Evolutionary conservation across 2,113 vertebrate species (phyloP).

Genomic region (Malurus cyaneus): DNA sequence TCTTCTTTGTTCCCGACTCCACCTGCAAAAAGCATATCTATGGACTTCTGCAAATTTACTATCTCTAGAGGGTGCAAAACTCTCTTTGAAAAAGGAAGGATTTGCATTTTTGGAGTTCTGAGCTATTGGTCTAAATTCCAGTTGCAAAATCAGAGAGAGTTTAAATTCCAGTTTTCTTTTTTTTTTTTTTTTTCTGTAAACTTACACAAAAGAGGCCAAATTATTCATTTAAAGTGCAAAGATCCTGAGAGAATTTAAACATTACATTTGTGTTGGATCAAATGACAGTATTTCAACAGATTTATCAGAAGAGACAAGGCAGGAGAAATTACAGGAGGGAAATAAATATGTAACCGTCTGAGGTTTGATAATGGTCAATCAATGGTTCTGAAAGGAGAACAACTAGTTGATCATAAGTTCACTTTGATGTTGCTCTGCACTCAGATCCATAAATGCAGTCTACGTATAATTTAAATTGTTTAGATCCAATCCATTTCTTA

Average conservation of each 20-base stretch:
- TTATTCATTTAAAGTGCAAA: not conserved
- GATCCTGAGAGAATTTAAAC: not conserved
- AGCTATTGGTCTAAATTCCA: not conserved
- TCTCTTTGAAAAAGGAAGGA: not conserved
- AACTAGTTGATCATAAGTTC: not conserved
- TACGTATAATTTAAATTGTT: not conserved
- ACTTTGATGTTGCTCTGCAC: not conserved
- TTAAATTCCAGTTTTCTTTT: not conserved
- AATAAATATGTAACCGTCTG: not conserved
- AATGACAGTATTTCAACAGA: not conserved
- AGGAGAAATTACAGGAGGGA: not conserved
- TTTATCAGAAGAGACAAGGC: not conserved
- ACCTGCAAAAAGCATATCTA: not conserved
- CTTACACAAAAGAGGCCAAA: not conserved
- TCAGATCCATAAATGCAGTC: fast-evolving
- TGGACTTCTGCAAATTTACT: not conserved
- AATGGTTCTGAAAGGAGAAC: not conserved
- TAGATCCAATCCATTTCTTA: not conserved
- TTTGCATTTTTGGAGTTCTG: not conserved
- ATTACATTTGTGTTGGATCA: not conserved
- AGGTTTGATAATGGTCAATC: not conserved
- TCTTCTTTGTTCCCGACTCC: not conserved
- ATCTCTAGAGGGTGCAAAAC: not conserved
- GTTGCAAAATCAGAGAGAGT: not conserved
- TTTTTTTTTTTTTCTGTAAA: not conserved